Evolutionary conservation across 2,113 vertebrate species (phyloP).

Genomic region (Motacilla alba): DNA sequence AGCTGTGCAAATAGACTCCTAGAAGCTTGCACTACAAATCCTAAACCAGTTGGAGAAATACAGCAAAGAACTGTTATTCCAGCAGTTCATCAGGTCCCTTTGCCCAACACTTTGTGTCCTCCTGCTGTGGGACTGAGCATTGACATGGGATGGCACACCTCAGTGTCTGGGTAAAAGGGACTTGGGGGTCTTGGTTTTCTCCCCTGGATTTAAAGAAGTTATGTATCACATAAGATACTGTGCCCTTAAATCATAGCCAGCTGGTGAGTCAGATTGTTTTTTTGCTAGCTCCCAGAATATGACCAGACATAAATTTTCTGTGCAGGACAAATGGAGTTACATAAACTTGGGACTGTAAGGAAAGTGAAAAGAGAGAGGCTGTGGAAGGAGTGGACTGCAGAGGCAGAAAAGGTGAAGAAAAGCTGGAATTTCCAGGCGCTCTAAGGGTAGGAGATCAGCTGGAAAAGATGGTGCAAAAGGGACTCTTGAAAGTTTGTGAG

Average conservation of each 20-base stretch:
- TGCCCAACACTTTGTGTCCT: not conserved
- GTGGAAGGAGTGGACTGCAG: not conserved
- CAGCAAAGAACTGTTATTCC: not conserved
- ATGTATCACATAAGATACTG: not conserved
- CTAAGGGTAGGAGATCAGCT: not conserved
- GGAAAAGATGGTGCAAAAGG: not conserved
- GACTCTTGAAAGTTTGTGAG: not conserved
- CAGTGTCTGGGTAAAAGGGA: not conserved
- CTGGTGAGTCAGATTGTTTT: not conserved
- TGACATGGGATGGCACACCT: not conserved
- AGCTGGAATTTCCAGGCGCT: not conserved
- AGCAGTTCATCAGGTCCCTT: not conserved
- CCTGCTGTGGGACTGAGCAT: rapidly evolving
- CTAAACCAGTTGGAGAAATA: not conserved
- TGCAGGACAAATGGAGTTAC: not conserved
- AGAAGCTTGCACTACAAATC: not conserved
- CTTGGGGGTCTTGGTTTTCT: not conserved
- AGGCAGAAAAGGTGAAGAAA: not conserved
- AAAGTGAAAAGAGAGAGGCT: not conserved
- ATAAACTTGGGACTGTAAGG: not conserved
- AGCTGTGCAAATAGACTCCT: constrained; percentile 52
- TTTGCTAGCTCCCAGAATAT: not conserved
- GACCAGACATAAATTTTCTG: not conserved
- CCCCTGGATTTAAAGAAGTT: not conserved
- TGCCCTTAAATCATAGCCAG: not conserved